These are phyloP conservation scores for Chaetura pelagica DNA, from an alignment of 2,113 vertebrate genomes.

Conservation along the genomic window DNA sequence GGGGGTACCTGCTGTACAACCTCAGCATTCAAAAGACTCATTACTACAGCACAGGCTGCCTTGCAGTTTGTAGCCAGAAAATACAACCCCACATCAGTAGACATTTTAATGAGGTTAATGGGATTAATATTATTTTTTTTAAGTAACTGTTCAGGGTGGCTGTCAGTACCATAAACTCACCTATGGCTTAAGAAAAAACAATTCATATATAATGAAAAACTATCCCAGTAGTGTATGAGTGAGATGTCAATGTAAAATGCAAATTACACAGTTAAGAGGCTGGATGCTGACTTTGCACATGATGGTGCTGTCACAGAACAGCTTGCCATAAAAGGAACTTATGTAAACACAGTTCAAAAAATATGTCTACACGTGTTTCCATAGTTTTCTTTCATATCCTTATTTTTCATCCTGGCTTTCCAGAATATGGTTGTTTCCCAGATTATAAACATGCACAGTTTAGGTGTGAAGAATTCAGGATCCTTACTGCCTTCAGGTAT, in stretches of 20 bases:
- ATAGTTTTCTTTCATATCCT: background rate
- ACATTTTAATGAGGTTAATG: conserved; percentile 54
- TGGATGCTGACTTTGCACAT: background rate
- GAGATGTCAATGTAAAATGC: background rate
- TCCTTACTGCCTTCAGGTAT: background rate
- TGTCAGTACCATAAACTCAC: background rate
- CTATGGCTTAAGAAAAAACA: background rate
- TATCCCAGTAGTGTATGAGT: background rate
- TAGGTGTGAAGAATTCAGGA: background rate
- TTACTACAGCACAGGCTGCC: background rate
- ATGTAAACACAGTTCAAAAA: background rate
- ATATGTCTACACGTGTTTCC: background rate
- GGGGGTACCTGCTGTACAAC: background rate
- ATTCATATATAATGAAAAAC: background rate
- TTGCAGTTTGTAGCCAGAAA: conserved; percentile 15
- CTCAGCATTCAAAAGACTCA: conserved; percentile 6
- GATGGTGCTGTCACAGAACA: background rate
- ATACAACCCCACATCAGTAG: background rate
- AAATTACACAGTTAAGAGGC: background rate
- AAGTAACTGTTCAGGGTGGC: background rate
- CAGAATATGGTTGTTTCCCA: background rate
- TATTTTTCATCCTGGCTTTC: background rate
- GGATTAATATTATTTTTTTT: conserved; percentile 18
- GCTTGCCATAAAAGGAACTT: background rate
- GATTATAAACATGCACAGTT: background rate